These are phyloP conservation scores for Alouatta palliata DNA, from an alignment of 2,113 vertebrate genomes.

Conservation along the genomic window DNA sequence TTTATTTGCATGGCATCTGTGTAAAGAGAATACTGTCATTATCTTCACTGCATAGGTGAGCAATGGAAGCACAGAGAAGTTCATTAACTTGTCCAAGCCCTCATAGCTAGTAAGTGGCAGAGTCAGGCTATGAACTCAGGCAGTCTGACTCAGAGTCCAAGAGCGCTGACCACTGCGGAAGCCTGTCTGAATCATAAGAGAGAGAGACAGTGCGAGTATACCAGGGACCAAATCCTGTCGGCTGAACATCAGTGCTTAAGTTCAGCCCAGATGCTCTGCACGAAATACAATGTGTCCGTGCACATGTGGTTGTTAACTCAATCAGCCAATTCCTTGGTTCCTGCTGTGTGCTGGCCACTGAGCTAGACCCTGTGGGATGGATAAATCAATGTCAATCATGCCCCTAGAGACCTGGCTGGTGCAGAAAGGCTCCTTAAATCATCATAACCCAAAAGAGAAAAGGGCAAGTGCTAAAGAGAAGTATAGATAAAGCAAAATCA, in stretches of 20 bases:
- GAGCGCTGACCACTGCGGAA: accelerated
- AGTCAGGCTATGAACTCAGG: neutral
- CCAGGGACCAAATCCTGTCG: neutral
- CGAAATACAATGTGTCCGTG: neutral
- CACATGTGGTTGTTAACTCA: neutral
- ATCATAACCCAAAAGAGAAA: neutral
- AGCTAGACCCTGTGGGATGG: neutral
- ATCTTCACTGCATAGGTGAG: neutral
- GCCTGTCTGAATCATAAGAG: neutral
- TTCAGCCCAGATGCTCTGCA: neutral
- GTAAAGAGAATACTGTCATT: neutral
- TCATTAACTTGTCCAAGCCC: neutral
- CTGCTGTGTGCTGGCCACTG: neutral
- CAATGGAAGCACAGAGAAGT: neutral
- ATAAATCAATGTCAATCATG: neutral
- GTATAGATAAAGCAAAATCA: neutral
- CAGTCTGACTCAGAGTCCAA: neutral
- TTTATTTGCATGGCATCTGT: neutral
- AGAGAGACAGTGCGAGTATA: too few species aligned
- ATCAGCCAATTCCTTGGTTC: neutral
- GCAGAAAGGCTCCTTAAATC: neutral
- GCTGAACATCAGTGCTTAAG: neutral
- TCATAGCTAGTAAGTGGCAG: neutral
- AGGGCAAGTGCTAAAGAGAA: neutral
- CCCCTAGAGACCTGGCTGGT: neutral